Base-by-base conservation (phyloP, 2,113 vertebrate genomes). In the Nannospalax galili region DNA sequence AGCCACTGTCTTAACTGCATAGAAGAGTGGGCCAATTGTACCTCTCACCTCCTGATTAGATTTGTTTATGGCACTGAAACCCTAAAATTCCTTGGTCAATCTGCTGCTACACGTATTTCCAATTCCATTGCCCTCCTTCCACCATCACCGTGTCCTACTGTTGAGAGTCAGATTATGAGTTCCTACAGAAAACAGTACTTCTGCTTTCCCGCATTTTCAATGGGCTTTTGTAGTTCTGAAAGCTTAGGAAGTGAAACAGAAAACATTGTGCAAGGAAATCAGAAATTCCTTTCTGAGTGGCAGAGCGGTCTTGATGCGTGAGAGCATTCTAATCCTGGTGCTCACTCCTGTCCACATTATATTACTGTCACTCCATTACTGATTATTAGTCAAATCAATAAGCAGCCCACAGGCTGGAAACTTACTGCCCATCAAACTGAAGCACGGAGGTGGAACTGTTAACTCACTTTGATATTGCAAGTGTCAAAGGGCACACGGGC, bases 351-450 rank as follows among this genome's bases (percentile, higher is more conserved):
- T 89, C 81, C 42, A 79, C 35, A 12, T 96, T 94, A 93, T 81
- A 96, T 90, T 92, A 97, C 97, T 93, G 85, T 96, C 85, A 96
- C 88, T 94, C 95, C 92, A 92, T 96, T 95, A 92, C 84, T 94
- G 91, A 94, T 79, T 92, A 96, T 96, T 95, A 97, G 88, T 92
- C 88, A 96, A 88, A 95, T 97, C 93, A 82, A 97, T 97, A 95
- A 94, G 92, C 77, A 93, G 79, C 90, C 69, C 24, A 30, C 30
- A 91, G 90, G 72, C 74, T 56, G 74, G 77, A 60, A 20, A 45
- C 90, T 79, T 60, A 65, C 42, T 91, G 90, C 85, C 78, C 86
- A 88, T 92, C 95, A 95, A 20, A 67, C 24, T 24, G 73, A 95
- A 70, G 69, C 84, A 67, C 0, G 26, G 19, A 32, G 91, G 70